Evolutionary conservation across 2,888 invertebrate genomes (phyloP).

Genomic region (Melieria crassipennis): DNA sequence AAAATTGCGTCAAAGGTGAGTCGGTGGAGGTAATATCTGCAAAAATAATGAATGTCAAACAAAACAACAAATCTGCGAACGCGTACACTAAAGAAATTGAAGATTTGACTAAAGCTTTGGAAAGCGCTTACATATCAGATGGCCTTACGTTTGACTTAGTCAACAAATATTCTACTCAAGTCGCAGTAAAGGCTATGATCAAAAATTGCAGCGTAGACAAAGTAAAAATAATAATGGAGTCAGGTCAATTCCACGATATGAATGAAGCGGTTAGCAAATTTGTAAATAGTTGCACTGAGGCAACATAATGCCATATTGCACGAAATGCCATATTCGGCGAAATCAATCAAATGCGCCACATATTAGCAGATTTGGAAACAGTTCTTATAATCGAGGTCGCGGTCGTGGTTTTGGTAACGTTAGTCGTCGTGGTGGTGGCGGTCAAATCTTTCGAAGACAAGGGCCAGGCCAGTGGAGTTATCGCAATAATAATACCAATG

Average conservation of each 20-base stretch:
- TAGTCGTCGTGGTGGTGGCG: not conserved
- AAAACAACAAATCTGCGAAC: constrained; percentile 23
- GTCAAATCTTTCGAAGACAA: not conserved
- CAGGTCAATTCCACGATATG: constrained; percentile 33
- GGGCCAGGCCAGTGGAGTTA: not conserved
- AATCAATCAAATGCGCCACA: constrained; percentile 3
- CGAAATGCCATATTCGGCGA: not conserved
- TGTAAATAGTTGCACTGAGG: constrained; percentile 34
- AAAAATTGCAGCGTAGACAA: constrained; percentile 30
- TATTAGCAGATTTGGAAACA: not conserved
- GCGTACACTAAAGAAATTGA: constrained; percentile 22
- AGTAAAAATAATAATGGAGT: constrained; percentile 36
- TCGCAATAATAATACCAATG: not conserved
- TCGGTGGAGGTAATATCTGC: constrained; percentile 18
- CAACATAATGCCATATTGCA: constrained; percentile 28
- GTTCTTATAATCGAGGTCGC: constrained; percentile 6
- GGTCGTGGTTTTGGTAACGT: not conserved
- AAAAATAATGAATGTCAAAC: constrained; percentile 16
- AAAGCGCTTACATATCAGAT: constrained; percentile 33
- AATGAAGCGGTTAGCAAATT: constrained; percentile 31
- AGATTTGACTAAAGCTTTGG: constrained; percentile 29
- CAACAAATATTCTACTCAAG: constrained; percentile 32
- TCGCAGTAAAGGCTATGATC: constrained; percentile 34
- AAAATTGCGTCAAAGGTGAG: not conserved
- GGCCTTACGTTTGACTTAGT: constrained; percentile 23